Conservation (phyloP, 2,888 invertebrate genomes). For the Cistogaster globosa region DNA sequence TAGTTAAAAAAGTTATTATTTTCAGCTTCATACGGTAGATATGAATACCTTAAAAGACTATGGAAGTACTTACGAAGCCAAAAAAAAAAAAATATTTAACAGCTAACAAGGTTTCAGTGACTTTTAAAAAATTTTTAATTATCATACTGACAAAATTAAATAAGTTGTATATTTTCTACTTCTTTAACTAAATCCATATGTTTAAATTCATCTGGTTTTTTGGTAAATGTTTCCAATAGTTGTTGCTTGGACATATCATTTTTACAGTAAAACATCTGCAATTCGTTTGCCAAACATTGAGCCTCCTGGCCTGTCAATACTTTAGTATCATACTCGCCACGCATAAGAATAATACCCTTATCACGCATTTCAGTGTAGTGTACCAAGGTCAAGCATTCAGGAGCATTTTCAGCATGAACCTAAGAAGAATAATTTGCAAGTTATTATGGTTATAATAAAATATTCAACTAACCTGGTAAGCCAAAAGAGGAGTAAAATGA, state of each 20-base stretch:
- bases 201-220: slow-evolving; percentile 89
- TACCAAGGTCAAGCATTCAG: slow-evolving; percentile 91
- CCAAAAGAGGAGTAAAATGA: slow-evolving; percentile 93
- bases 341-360: slow-evolving; percentile 91
- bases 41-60: too few relatives aligned
- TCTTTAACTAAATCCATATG: slow-evolving; percentile 92
- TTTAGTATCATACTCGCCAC: slow-evolving; percentile 93
- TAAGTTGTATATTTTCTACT: slow-evolving; percentile 86
- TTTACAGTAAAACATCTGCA: slow-evolving; percentile 92
- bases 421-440: slow-evolving; percentile 75
- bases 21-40: too few relatives aligned
- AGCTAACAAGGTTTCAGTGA: too few relatives aligned
- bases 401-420: slow-evolving; percentile 94
- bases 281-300: slow-evolving; percentile 92
- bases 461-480: slow-evolving; percentile 87
- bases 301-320: slow-evolving; percentile 90
- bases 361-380: slow-evolving; percentile 90
- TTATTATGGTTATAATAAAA: background rate
- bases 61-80: too few relatives aligned
- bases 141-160: slow-evolving; percentile 21
- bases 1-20: too few relatives aligned
- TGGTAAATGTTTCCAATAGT: slow-evolving; percentile 88
- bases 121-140: too few relatives aligned
- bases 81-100: too few relatives aligned
- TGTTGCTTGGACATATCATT: slow-evolving; percentile 86